Conservation (phyloP, 2,888 invertebrate species). For the Adelognathus sp. region DNA sequence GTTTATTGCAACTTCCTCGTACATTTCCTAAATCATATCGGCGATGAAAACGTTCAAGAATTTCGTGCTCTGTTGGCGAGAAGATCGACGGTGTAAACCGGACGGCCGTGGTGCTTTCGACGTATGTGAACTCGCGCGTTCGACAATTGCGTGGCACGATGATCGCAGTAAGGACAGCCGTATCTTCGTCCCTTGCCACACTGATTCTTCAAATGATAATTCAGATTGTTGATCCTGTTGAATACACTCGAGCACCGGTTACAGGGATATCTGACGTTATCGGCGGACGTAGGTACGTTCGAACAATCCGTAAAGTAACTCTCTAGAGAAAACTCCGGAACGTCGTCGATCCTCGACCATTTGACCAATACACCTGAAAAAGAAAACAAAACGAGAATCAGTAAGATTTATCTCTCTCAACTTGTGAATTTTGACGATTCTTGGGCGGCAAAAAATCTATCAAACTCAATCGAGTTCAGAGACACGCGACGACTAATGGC, state of each 20-base stretch:
- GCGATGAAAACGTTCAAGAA: background rate
- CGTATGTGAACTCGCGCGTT: slow-evolving; percentile 68
- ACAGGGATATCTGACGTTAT: slow-evolving; percentile 32
- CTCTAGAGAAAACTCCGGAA: background rate
- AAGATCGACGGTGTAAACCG: slow-evolving; percentile 65
- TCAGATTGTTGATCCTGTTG: slow-evolving; percentile 73
- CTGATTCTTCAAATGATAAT: slow-evolving; percentile 70
- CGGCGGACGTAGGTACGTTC: background rate
- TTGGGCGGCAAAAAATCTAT: background rate
- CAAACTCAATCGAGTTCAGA: background rate
- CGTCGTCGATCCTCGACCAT: background rate
- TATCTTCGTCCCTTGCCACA: slow-evolving; percentile 73
- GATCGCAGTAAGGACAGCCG: slow-evolving; percentile 72
- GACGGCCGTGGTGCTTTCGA: slow-evolving; percentile 61
- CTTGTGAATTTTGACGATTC: background rate
- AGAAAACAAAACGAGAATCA: background rate
- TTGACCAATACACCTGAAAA: slow-evolving; percentile 5
- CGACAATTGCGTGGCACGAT: slow-evolving; percentile 64
- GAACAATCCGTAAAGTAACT: background rate
- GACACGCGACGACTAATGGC: background rate
- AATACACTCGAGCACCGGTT: slow-evolving; percentile 72
- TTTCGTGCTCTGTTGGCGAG: slow-evolving; percentile 38
- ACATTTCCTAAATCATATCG: background rate
- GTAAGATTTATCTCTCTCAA: background rate
- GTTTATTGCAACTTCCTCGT: slow-evolving; percentile 2